Evolutionary conservation across 2,888 invertebrate species (phyloP), one percentile per base, ranked within the genome.

Genomic region (Lasioglossum malachurum): DNA sequence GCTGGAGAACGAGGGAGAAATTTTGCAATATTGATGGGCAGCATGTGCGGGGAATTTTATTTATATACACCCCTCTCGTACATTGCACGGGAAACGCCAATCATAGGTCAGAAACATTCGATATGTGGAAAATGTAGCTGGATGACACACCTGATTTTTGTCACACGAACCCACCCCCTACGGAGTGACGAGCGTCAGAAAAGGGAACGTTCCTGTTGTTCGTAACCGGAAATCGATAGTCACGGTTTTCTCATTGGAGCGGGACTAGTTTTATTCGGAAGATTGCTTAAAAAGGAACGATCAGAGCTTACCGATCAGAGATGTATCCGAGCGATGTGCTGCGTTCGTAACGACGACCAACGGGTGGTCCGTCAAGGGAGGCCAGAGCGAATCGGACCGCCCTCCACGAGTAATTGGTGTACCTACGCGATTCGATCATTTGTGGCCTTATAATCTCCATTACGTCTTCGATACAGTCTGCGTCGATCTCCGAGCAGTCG

Each of bases 331-430:
- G 75, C 88, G 89, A 87, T 89, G 90, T 89, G 90, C 88, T 19
- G 85, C 87, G 89, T 80, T 87, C 88, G 83, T 92, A 93, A 93
- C 91, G 92, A 93, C 88, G 84, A 89, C 87, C 92, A 88, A 92
- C 92, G 92, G 90, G 92, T 90, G 92, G 92, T 92, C 92, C 91
- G 90, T 91, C 91, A 92, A 91, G 90, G 77, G 78, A 80, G 86
- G 86, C 92, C 91, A 91, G 91, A 91, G 83, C 90, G 91, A 91
- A 87, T 89, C 83, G 53, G 64, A 64, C 82, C 80, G 82, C 75
- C 73, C 38, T 31, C 38, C 64, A 49, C 84, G 74, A 78, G 78
- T 76, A 86, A 86, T 86, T 74, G 83, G 76, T 27, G 74, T 80
- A 72, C 57, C 73, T 35, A 67, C 67, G 67, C 67, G 77, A 64